Conservation (phyloP, 2,888 invertebrate genomes). For the Rapana venosa region DNA sequence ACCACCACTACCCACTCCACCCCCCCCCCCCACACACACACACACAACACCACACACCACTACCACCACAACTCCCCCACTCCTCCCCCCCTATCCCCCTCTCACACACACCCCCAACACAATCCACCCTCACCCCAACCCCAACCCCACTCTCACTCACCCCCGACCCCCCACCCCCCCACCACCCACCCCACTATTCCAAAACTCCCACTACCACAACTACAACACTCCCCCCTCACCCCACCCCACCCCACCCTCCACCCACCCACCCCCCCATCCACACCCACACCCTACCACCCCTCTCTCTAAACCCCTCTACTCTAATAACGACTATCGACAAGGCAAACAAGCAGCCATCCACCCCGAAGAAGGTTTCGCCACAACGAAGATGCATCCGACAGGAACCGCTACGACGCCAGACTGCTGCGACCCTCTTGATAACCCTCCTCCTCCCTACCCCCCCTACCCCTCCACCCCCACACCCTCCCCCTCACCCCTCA, state of each 20-base stretch:
- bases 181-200: background rate
- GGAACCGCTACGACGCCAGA: background rate
- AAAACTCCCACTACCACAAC: background rate
- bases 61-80: background rate
- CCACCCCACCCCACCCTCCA: background rate
- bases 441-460: background rate
- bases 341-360: constrained; percentile 2
- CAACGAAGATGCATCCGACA: constrained; percentile 10
- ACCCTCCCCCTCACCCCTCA: no score
- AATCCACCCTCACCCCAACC: background rate
- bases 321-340: background rate
- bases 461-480: background rate
- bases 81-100: background rate
- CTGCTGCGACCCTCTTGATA: background rate
- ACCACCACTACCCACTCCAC: background rate
- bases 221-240: background rate
- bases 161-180: background rate
- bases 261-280: background rate
- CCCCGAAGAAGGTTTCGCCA: background rate
- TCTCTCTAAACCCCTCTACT: no score
- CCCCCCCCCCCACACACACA: background rate
- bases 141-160: background rate
- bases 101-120: background rate
- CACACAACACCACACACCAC: background rate
- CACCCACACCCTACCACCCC: no score